Base-by-base conservation (phyloP, 2,113 vertebrate genomes). In the Tauraco erythrolophus region DNA sequence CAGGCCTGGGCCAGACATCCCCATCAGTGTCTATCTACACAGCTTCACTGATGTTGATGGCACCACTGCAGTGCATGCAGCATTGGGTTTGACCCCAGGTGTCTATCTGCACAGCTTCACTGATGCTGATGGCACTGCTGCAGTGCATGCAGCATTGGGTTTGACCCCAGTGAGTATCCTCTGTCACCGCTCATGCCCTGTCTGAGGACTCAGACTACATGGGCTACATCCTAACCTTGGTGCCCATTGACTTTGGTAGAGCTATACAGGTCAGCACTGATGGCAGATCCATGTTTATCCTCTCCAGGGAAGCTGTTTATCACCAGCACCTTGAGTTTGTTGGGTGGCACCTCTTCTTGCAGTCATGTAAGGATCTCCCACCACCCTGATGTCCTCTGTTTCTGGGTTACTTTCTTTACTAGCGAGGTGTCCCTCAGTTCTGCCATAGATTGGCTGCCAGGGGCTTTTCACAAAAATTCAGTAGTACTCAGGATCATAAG, bases 111-210 rank as follows among this genome's bases (percentile, higher is more conserved):
- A 60, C 5, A 35, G 39, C 58, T 19, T 53, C 19, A 3, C 19
- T 27, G 79, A 7, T 58, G 41, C 16, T 51, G 37, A 7, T 50
- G 28, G 45, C 39, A n/a, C 33, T 14, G 3, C 22, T 54, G 45
- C 45, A n/a, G 10, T 33, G 30, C 39, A 2, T 5, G 30, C 41
- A 37, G 62, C 31, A 9, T 12, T 35, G 39, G 13, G 16, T 25
- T 81, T 82, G 48, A 48, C 50, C 24, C 22, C 16, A 24, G 1
- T 4, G 35, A 24, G 23, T 50, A 2, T 45, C 54, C 18, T 9
- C 21, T 41, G 22, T 31, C n/a, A 22, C 62, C 0, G 0, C 25
- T 35, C 39, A 7, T 31, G 45, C 8, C 33, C 14, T 8, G 2
- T 10, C n/a, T 46, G 45, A 82, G 62, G 69, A 37, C 62, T 86